Base-by-base conservation (phyloP, 1,140 invertebrate genomes). In the Branchinecta lindahli region DNA sequence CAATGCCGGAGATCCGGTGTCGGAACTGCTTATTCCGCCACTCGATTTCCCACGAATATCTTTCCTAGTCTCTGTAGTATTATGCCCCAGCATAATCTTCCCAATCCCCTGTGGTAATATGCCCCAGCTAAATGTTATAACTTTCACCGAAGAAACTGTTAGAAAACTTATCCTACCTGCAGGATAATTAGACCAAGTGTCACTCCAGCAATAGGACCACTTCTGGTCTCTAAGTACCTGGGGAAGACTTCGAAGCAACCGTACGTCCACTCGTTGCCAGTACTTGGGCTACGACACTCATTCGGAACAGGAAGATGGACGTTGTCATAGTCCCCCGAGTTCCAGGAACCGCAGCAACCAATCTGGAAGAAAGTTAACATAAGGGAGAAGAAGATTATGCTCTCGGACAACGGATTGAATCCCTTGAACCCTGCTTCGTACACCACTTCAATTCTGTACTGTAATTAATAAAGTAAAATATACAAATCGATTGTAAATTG, bases 161-260 rank as follows among this genome's bases (percentile, higher is more conserved):
- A 61, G 52, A 67, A 45, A 2, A 2, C 44, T 15, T 20, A 1
- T 65, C 20, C 21, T 79, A 91, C 89, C 75, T 88, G 83, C 66
- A 91, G 80, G 77, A 89, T 80, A 73, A 85, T 88, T 68, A 89
- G 80, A 6, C 83, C 81, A 73, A 93, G 82, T 3, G 87, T 85
- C 20, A 93, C 79, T 4, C 86, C 89, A 45, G 88, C 86, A n/a
- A 92, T 81, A 90, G 90, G 92, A 8, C 84, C 84, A n/a, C 88
- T 85, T 76, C 88, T 87, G 66, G 85, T 84, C 75, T 92, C 89
- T 70, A 94, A 81, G 78, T 87, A 91, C 86, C 88, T 90, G 9
- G 89, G 90, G 69, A 93, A 77, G 77, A 91, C 88, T 70, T 91
- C 88, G 0, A 90, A 87, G 75, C 91, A 94, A 12, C 90, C 90